These are phyloP conservation scores for Panzeria rudis DNA, from an alignment of 2,888 invertebrate species.

Conservation along the genomic window DNA sequence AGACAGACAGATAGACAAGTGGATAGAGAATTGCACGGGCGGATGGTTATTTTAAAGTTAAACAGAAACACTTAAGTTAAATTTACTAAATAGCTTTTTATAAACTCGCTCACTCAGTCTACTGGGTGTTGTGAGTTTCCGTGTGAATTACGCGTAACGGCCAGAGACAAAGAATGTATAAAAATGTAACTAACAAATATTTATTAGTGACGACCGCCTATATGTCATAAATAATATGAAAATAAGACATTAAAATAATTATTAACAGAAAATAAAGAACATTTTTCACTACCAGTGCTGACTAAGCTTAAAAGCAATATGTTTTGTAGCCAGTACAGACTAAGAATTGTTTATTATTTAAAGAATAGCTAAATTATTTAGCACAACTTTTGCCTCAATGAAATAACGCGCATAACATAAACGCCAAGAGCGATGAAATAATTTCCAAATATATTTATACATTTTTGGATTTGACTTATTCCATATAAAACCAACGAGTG, in stretches of 20 bases:
- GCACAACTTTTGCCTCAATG: neutral
- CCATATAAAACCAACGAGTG: too few species aligned
- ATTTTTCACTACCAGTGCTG: constrained; percentile 48
- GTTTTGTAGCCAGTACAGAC: constrained; percentile 17
- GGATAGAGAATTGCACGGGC: neutral
- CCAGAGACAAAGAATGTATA: constrained; percentile 15
- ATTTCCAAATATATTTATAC: too few species aligned
- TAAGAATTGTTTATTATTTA: neutral
- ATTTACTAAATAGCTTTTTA: constrained; percentile 65
- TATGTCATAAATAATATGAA: constrained; percentile 65
- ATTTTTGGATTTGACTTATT: too few species aligned
- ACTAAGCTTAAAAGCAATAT: constrained; percentile 60
- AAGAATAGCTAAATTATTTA: neutral
- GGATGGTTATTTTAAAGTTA: constrained; percentile 63
- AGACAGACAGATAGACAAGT: neutral
- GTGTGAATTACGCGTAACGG: constrained; percentile 12
- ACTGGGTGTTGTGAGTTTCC: neutral
- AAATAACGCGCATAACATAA: too few species aligned
- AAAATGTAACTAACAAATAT: constrained; percentile 53
- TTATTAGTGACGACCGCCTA: constrained; percentile 66
- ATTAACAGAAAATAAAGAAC: constrained; percentile 62
- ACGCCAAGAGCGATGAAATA: too few species aligned
- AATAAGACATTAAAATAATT: constrained; percentile 70
- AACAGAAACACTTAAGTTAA: constrained; percentile 59
- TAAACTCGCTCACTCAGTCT: constrained; percentile 50